Evolutionary conservation across 2,797 vertebrate species (phyloP), one percentile per base, ranked within the genome.

Genomic region (Cyclura pinguis): DNA sequence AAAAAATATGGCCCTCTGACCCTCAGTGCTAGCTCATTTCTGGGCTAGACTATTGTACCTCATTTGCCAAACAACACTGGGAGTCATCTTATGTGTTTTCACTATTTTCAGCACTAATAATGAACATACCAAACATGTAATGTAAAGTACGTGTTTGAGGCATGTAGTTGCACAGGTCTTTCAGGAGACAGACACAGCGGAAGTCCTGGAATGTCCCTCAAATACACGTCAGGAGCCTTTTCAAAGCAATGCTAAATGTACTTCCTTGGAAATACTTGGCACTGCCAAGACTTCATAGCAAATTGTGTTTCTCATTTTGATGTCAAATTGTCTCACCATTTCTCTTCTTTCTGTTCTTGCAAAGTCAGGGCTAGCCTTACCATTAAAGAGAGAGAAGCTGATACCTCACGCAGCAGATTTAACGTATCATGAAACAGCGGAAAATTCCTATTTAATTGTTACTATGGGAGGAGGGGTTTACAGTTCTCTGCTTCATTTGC

Each of bases 241-340:
- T 32, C 24, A 81, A 29, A 55, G 42, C 80, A 69, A 6, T 57
- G 55, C 35, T 47, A 73, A 35, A 14, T 20, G 62, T 35, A n/a
- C 20, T 24, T 80, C 62, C 64, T 50, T 73, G 35, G 72, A 32
- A 82, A 72, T 59, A 7, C 35, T 62, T n/a, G 64, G 24, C 59
- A 86, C 20, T 38, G 77, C 42, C 86, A 76, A 87, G 83, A 32
- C 9, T 90, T 87, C 47, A 73, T 27, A 72, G 50, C 42, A 82
- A 50, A 82, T 18, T 74, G 27, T 59, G 77, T 73, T 73, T 78
- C 72, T 29, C 62, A 12, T 69, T 29, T 27, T 9, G 38, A 13
- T 27, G 38, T 86, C 67, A 29, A 12, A 9, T 80, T 59, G 42
- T 69, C 64, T 18, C 47, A 47, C 27, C 32, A 38, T 47, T 29